Evolutionary conservation across 2,888 invertebrate genomes (phyloP).

Genomic region (Rambutsinella grinnellia): DNA sequence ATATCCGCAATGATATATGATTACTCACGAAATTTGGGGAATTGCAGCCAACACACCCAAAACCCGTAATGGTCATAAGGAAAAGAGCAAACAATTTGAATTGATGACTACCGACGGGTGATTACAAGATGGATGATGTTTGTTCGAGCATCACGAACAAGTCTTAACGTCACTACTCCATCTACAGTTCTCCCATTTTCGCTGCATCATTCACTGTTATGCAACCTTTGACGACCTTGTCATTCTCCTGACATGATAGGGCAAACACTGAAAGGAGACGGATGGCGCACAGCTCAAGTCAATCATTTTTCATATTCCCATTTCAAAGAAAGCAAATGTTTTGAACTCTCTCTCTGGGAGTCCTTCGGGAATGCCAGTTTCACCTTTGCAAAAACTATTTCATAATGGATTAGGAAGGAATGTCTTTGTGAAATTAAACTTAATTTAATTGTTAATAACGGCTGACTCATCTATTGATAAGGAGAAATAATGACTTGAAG

Average conservation of each 20-base stretch:
- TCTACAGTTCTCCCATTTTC: background rate
- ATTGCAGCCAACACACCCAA: background rate
- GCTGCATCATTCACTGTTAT: constrained; percentile 56
- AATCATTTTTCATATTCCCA: too few species aligned
- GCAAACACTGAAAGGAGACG: constrained; percentile 25
- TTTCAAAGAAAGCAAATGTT: too few species aligned
- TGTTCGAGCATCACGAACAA: background rate
- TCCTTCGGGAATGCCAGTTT: too few species aligned
- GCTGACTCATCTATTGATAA: too few species aligned
- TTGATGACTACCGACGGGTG: too few species aligned
- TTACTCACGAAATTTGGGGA: background rate
- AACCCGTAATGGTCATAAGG: background rate
- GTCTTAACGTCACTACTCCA: background rate
- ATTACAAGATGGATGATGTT: background rate
- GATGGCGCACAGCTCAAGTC: constrained; percentile 16
- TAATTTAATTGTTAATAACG: too few species aligned
- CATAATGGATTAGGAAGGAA: too few species aligned
- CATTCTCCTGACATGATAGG: constrained; percentile 45
- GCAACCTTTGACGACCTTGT: constrained; percentile 57
- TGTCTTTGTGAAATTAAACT: too few species aligned
- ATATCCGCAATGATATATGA: background rate
- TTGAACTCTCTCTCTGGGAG: too few species aligned
- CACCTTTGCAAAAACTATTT: too few species aligned
- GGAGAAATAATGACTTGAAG: too few species aligned
- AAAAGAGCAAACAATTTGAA: background rate